Conservation (phyloP, 2,888 invertebrate species). For the Agrotis ipsilon region DNA sequence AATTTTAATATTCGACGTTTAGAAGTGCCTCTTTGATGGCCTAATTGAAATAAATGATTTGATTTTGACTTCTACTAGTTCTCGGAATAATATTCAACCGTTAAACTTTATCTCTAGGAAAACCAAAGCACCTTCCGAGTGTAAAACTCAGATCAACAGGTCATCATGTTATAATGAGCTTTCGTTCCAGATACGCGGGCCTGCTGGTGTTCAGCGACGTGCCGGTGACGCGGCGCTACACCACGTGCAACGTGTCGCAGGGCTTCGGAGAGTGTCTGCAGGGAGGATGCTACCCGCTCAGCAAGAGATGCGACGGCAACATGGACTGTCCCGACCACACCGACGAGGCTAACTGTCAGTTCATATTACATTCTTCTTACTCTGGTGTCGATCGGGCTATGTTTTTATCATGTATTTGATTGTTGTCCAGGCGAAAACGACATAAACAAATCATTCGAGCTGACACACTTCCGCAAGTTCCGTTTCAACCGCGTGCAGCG, state of each 20-base stretch:
- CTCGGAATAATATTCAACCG: too few species aligned
- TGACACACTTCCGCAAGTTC: constrained; percentile 94
- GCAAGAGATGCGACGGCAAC: constrained; percentile 95
- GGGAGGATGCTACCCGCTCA: constrained; percentile 94
- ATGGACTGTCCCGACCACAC: constrained; percentile 96
- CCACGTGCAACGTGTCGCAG: constrained; percentile 93
- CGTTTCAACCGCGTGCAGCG: constrained; percentile 97
- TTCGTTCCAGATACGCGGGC: constrained; percentile 92
- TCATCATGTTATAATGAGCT: too few species aligned
- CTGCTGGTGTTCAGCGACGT: constrained; percentile 98
- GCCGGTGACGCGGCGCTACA: constrained; percentile 92
- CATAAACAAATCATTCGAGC: constrained; percentile 91
- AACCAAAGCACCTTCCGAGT: too few species aligned
- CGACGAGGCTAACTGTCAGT: constrained; percentile 94
- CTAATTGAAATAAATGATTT: too few species aligned
- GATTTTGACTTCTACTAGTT: too few species aligned
- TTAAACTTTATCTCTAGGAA: too few species aligned
- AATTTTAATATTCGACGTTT: too few species aligned
- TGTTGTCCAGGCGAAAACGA: constrained; percentile 88
- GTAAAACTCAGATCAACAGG: too few species aligned
- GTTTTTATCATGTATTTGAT: not conserved
- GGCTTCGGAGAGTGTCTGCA: constrained; percentile 96
- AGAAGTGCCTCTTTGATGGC: too few species aligned
- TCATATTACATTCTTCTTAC: not conserved
- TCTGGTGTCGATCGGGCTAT: too few species aligned